Percentiles rank a stretch among this genome's conserved stretches.
These are phyloP conservation scores for Nycticryphes semicollaris DNA, from an alignment of 2,113 vertebrate species.

Conservation along the genomic window DNA sequence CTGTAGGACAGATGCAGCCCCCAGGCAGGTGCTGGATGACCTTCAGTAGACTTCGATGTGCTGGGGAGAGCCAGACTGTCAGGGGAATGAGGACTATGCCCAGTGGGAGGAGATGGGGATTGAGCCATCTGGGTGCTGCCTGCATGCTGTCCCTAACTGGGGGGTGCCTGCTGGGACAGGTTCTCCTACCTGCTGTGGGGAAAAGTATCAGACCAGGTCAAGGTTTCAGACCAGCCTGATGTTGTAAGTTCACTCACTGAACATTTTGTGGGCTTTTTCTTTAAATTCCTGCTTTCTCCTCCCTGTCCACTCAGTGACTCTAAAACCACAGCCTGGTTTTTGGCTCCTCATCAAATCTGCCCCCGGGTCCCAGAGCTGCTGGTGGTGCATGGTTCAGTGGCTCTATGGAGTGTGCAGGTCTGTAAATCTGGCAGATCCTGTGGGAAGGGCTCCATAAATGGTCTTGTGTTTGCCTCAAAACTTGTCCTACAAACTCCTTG, in stretches of 20 bases:
- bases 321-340: background rate
- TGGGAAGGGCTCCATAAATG: background rate
- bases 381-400: background rate
- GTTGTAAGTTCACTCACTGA: background rate
- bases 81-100: background rate
- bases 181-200: background rate
- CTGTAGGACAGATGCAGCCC: background rate
- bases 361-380: background rate
- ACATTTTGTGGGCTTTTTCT: background rate
- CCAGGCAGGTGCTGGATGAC: rapidly evolving
- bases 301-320: background rate
- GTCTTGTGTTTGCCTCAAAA: background rate
- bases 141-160: background rate
- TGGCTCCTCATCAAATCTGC: background rate
- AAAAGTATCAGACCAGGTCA: background rate
- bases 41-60: background rate
- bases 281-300: background rate
- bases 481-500: background rate
- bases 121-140: background rate
- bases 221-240: background rate
- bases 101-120: background rate
- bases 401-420: background rate
- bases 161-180: background rate
- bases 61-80: background rate
- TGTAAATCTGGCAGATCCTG: background rate